Conservation (phyloP, 2,797 vertebrate species). For the Labeo calbasu region DNA sequence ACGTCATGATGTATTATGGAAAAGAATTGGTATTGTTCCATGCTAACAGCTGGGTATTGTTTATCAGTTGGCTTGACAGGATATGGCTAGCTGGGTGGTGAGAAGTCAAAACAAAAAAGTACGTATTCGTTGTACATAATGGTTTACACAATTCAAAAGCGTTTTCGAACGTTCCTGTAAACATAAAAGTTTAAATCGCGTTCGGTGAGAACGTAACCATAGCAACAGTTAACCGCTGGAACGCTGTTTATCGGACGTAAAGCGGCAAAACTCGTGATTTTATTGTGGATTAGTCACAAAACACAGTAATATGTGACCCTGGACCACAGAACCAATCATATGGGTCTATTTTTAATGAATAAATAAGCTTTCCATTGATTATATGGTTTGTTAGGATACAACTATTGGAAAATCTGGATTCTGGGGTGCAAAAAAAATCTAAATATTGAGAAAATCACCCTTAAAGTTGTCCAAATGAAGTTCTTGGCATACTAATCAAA, state of each 20-base stretch:
- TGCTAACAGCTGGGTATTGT: conserved; percentile 27
- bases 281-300: background rate
- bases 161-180: background rate
- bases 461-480: too few species aligned
- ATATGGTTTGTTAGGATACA: too few species aligned
- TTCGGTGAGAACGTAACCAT: conserved; percentile 4
- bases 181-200: background rate
- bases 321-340: too few species aligned
- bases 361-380: too few species aligned
- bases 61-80: background rate
- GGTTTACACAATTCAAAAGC: background rate
- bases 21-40: background rate
- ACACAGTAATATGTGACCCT: background rate
- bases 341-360: too few species aligned
- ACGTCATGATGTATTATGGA: conserved; percentile 17
- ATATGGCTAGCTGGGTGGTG: background rate
- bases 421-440: too few species aligned
- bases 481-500: too few species aligned
- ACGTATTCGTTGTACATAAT: background rate
- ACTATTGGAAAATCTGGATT: too few species aligned
- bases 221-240: conserved; percentile 5
- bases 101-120: background rate
- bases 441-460: too few species aligned
- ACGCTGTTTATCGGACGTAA: background rate
- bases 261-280: background rate